Conservation (phyloP, 2,888 invertebrate genomes). For the Leptura quadrifasciata region DNA sequence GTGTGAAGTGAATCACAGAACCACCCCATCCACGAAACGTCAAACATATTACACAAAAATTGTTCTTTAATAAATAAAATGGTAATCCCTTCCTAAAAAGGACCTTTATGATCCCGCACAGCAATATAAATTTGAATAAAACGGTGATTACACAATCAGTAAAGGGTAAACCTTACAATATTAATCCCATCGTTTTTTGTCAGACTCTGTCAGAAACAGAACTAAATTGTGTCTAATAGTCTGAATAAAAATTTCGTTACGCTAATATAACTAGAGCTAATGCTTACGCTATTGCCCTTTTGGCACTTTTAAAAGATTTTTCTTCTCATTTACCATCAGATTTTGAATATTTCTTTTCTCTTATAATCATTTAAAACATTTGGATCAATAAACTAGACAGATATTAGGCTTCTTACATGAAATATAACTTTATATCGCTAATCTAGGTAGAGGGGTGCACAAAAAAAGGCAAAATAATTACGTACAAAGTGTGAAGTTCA, state of each 20-base stretch:
- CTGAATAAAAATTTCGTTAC: slow-evolving; percentile 38
- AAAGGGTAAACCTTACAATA: neutral
- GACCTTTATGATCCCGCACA: neutral
- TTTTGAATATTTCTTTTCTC: slow-evolving; percentile 52
- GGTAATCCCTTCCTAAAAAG: too few species aligned
- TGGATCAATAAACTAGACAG: slow-evolving; percentile 48
- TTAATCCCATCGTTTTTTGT: slow-evolving; percentile 2
- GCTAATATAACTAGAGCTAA: slow-evolving; percentile 62
- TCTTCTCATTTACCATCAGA: slow-evolving; percentile 51
- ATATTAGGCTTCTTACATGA: slow-evolving; percentile 28
- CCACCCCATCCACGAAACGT: too few species aligned
- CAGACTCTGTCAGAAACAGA: slow-evolving; percentile 14
- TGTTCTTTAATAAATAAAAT: neutral
- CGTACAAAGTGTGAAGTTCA: slow-evolving; percentile 11
- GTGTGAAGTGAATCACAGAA: too few species aligned
- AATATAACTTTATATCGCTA: slow-evolving; percentile 13
- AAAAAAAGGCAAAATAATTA: slow-evolving; percentile 4
- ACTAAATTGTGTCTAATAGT: slow-evolving; percentile 24
- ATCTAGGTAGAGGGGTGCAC: slow-evolving; percentile 1
- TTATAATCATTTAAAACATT: slow-evolving; percentile 49
- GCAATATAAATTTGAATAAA: neutral
- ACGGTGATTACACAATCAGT: neutral
- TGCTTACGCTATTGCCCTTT: slow-evolving; percentile 68
- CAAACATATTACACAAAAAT: neutral
- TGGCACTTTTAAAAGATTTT: slow-evolving; percentile 63